phyloP scores from a whole-genome alignment of 1,140 invertebrate species.

The Cylas formicarius region DNA sequence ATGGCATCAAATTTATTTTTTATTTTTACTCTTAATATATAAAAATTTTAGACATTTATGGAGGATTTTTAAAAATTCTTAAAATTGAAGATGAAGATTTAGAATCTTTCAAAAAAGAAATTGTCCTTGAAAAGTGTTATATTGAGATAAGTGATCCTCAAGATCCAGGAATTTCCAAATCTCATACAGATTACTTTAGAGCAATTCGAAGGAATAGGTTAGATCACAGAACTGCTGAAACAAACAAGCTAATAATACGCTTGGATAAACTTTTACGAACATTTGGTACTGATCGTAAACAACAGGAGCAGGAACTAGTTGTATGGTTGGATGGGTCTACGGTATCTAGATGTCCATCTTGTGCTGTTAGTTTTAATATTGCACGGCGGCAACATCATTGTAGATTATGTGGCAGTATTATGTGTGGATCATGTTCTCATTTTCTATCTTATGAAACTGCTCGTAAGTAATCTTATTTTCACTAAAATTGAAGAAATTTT shows the following conservation, averaged over 20 bases:
- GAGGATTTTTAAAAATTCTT: slow-evolving; percentile 81
- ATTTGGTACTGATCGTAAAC: slow-evolving; percentile 69
- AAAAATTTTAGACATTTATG: slow-evolving; percentile 63
- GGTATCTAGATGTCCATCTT: slow-evolving; percentile 85
- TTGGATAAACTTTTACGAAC: slow-evolving; percentile 87
- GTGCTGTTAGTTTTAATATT: slow-evolving; percentile 81
- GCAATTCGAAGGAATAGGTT: slow-evolving; percentile 54
- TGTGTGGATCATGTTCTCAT: slow-evolving; percentile 89
- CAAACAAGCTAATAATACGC: slow-evolving; percentile 91
- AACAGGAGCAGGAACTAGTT: slow-evolving; percentile 70
- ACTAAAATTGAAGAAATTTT: slow-evolving; percentile 3
- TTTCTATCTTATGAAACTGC: slow-evolving; percentile 80
- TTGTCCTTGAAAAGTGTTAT: slow-evolving; percentile 35
- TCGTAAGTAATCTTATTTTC: slow-evolving; percentile 58
- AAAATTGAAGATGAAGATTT: slow-evolving; percentile 65
- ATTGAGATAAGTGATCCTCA: slow-evolving; percentile 50
- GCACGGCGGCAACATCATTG: slow-evolving; percentile 92
- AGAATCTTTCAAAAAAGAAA: slow-evolving; percentile 47
- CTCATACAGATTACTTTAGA: slow-evolving; percentile 74
- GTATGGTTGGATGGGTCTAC: slow-evolving; percentile 88
- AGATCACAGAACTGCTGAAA: slow-evolving; percentile 86
- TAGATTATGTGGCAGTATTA: slow-evolving; percentile 88
- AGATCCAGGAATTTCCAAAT: slow-evolving; percentile 56
- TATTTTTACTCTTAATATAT: neutral
- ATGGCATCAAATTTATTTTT: slow-evolving; percentile 5